Evolutionary conservation across 2,888 invertebrate genomes (phyloP).

Genomic region (Plagiodera versicolora): DNA sequence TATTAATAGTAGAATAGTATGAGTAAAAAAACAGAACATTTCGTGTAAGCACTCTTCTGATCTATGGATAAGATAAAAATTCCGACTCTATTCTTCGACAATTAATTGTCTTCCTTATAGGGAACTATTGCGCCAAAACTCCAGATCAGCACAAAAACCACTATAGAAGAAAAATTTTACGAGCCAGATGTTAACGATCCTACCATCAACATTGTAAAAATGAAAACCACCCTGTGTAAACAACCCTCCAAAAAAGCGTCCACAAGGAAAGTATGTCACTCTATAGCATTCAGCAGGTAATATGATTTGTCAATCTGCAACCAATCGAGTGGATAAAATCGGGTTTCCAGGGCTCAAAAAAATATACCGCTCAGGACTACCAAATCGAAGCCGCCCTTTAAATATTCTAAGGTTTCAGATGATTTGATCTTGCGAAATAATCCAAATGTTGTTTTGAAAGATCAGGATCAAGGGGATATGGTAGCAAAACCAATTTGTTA

Average conservation of each 20-base stretch:
- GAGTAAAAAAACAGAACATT: no score
- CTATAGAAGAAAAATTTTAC: constrained; percentile 63
- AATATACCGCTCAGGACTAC: constrained; percentile 15
- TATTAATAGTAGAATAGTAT: no score
- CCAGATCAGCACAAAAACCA: constrained; percentile 68
- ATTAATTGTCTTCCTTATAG: constrained; percentile 50
- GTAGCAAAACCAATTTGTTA: constrained; percentile 12
- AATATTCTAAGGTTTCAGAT: constrained; percentile 38
- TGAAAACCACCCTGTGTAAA: constrained; percentile 51
- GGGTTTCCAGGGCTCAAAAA: constrained; percentile 19
- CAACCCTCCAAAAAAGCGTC: constrained; percentile 21
- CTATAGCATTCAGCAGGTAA: constrained; percentile 38
- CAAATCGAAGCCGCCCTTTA: constrained; percentile 36
- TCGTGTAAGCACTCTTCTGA: no score
- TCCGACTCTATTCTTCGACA: no score
- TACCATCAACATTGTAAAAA: constrained; percentile 47
- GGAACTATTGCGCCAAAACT: constrained; percentile 74
- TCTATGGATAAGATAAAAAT: no score
- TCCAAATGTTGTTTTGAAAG: constrained; percentile 33
- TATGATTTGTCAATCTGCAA: constrained; percentile 1
- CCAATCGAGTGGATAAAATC: neutral
- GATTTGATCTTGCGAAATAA: constrained; percentile 37
- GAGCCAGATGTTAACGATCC: constrained; percentile 32
- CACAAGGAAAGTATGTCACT: constrained; percentile 42
- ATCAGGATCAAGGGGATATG: neutral